Conservation (phyloP, 2,797 vertebrate genomes). For the Pseudochirops cupreus region DNA sequence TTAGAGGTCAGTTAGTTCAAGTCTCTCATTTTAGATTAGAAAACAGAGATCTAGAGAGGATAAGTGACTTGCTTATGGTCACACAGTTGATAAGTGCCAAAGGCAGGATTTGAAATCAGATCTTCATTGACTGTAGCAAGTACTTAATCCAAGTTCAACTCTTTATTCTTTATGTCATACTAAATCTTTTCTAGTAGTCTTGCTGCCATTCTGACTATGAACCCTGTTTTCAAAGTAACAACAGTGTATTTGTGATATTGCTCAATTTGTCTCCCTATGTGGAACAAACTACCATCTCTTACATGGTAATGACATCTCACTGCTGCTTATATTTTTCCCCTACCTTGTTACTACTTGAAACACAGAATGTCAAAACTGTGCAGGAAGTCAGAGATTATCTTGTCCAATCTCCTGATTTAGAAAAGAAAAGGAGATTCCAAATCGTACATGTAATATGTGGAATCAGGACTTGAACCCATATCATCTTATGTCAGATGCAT, state of each 20-base stretch:
- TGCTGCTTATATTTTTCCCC: neutral
- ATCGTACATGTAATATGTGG: neutral
- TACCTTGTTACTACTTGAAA: neutral
- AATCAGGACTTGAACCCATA: neutral
- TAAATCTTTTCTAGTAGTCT: neutral
- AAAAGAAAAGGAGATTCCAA: neutral
- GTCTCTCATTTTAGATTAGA: neutral
- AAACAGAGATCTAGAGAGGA: neutral
- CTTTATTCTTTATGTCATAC: neutral
- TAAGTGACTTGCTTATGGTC: neutral
- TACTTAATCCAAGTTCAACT: neutral
- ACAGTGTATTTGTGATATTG: neutral
- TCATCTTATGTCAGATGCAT: neutral
- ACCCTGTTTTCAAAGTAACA: neutral
- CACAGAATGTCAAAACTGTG: neutral
- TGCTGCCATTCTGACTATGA: neutral
- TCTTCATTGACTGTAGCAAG: neutral
- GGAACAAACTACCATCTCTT: neutral
- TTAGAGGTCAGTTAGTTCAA: neutral
- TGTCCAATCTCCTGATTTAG: neutral
- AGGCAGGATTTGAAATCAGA: neutral
- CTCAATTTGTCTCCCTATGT: neutral
- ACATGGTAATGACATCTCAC: neutral
- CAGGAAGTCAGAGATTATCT: neutral
- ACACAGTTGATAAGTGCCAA: neutral